Percentiles rank a stretch among this genome's conserved stretches.
Evolutionary conservation across 1,140 invertebrate genomes (phyloP).

Genomic region (Antheraea pernyi): DNA sequence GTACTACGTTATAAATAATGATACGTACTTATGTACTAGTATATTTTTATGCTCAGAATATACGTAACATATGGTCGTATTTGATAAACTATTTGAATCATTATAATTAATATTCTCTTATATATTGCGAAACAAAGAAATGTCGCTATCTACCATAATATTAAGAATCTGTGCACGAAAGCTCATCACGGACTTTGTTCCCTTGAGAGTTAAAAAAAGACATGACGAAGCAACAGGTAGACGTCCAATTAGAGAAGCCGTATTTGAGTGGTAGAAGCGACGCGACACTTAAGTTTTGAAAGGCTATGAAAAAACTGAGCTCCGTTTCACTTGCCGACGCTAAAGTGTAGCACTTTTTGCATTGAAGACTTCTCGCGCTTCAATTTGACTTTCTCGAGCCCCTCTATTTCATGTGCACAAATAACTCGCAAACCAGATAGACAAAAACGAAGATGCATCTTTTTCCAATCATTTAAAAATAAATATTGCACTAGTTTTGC

Average conservation of each 20-base stretch:
- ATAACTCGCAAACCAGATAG: conserved; percentile 14
- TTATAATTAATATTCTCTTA: too few relatives aligned
- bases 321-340: conserved; percentile 58
- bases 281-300: conserved; percentile 62
- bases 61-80: too few relatives aligned
- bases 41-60: too few relatives aligned
- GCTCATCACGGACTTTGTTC: conserved; percentile 40
- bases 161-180: conserved; percentile 49
- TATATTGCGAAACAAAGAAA: conserved; percentile 19
- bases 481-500: too few relatives aligned
- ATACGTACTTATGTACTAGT: too few relatives aligned
- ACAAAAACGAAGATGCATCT: conserved; percentile 10
- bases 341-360: conserved; percentile 56
- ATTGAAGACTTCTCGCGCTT: conserved; percentile 50
- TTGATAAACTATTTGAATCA: too few relatives aligned
- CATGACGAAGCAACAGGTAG: conserved; percentile 71
- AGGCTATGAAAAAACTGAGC: conserved; percentile 57
- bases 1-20: too few relatives aligned
- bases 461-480: background rate
- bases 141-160: conserved; percentile 33
- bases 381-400: conserved; percentile 55
- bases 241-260: conserved; percentile 71
- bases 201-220: conserved; percentile 50
- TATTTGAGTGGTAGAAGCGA: conserved; percentile 57
- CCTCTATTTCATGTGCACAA: conserved; percentile 28